Percentiles rank a stretch among this genome's conserved stretches.
Evolutionary conservation across 1,140 invertebrate genomes (phyloP).

Genomic region (Caerostris darwini): DNA sequence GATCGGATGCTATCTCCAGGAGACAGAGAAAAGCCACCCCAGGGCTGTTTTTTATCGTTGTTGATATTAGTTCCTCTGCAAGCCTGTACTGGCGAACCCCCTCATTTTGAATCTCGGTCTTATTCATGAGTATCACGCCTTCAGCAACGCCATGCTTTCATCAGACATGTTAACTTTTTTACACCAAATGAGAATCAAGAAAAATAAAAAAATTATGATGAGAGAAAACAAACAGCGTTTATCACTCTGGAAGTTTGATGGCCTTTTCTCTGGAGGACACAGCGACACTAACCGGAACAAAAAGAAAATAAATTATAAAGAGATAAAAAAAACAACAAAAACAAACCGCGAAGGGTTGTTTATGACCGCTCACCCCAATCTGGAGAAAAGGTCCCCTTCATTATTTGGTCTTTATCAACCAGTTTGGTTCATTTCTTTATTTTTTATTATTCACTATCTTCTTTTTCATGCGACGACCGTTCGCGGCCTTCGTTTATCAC

Average conservation of each 20-base stretch:
- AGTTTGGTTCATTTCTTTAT: neutral
- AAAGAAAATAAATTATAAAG: neutral
- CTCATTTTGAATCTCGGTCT: conserved; percentile 33
- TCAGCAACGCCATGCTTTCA: conserved; percentile 4
- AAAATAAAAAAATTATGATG: neutral
- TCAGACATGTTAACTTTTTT: neutral
- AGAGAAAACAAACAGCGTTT: conserved; percentile 37
- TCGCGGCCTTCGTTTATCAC: conserved; percentile 1
- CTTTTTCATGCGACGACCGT: neutral
- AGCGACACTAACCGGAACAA: conserved; percentile 17
- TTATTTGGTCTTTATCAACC: neutral
- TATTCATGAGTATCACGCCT: conserved; percentile 64
- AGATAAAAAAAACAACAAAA: neutral
- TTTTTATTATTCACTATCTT: neutral
- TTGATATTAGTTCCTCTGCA: conserved; percentile 28
- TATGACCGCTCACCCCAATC: conserved; percentile 42
- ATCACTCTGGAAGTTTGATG: conserved; percentile 52
- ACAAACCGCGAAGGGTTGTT: neutral
- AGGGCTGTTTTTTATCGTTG: conserved; percentile 27
- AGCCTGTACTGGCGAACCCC: neutral
- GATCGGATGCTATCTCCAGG: conserved; percentile 5
- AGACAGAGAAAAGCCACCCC: neutral
- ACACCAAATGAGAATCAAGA: neutral
- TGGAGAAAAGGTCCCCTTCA: neutral
- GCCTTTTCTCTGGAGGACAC: conserved; percentile 49